These are phyloP conservation scores for Drosophila seguyi DNA, from an alignment of 1,140 invertebrate species.

Conservation along the genomic window DNA sequence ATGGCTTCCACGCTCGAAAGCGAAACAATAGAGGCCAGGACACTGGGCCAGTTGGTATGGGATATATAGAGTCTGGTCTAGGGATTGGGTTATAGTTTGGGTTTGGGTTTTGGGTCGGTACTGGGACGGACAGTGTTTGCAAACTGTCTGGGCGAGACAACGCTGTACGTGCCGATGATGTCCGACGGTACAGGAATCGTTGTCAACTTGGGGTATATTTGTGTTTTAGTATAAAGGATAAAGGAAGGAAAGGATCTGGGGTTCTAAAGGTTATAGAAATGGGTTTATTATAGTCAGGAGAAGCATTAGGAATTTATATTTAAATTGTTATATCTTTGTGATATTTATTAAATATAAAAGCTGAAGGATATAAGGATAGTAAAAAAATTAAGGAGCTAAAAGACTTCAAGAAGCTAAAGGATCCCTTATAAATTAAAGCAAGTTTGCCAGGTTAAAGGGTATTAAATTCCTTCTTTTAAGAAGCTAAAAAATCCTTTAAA, in stretches of 20 bases:
- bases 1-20: constrained; percentile 48
- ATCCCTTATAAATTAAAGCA: too few relatives aligned
- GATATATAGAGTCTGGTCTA: neutral
- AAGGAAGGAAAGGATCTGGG: neutral
- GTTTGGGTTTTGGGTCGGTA: neutral
- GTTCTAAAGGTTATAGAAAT: neutral
- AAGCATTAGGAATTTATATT: neutral
- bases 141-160: constrained; percentile 81
- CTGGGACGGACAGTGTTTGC: constrained; percentile 54
- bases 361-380: neutral
- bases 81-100: neutral
- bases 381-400: neutral
- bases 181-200: constrained; percentile 28
- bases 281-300: too few relatives aligned
- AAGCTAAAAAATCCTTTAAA: too few relatives aligned
- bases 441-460: too few relatives aligned
- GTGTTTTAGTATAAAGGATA: too few relatives aligned
- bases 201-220: constrained; percentile 3
- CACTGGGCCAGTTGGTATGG: constrained; percentile 9
- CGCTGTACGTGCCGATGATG: constrained; percentile 65
- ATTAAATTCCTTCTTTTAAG: too few relatives aligned
- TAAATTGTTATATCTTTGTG: neutral
- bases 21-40: constrained; percentile 46
- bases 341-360: neutral
- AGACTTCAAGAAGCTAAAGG: neutral